Conservation (phyloP, 1,140 invertebrate species). For the Mizuhopecten yessoensis region DNA sequence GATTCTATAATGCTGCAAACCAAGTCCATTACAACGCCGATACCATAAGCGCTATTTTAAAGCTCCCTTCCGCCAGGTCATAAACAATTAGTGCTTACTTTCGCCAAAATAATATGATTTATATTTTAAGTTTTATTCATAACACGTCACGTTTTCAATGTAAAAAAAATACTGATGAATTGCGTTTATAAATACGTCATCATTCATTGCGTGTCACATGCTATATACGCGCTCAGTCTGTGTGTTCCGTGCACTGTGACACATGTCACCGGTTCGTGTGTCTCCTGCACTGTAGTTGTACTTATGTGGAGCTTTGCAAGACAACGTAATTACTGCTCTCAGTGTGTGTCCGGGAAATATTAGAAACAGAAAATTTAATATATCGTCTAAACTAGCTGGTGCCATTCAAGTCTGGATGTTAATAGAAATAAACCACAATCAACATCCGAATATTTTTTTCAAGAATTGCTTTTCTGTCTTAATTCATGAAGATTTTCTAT, state of each 20-base stretch:
- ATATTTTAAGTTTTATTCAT: neutral
- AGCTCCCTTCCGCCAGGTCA: neutral
- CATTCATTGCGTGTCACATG: neutral
- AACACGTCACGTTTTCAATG: neutral
- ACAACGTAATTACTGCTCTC: neutral
- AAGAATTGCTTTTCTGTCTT: neutral
- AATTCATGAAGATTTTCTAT: neutral
- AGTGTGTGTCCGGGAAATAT: neutral
- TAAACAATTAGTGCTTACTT: too few relatives aligned
- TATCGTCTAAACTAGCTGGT: neutral
- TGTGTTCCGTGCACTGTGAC: neutral
- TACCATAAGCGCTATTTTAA: neutral
- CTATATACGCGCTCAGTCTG: neutral
- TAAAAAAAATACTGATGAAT: neutral
- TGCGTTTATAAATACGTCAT: neutral
- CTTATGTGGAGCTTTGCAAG: neutral
- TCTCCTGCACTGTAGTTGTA: neutral
- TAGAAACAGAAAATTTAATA: constrained; percentile 13
- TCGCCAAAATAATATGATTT: too few relatives aligned
- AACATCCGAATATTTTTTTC: neutral
- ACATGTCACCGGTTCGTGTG: neutral
- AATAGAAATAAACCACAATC: constrained; percentile 23
- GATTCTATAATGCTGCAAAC: too few relatives aligned
- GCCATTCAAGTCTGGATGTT: constrained; percentile 37
- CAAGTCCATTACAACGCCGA: neutral